Evolutionary conservation across 37 sponge, comb jelly and placozoan genomes (phyloP).

Genomic region (Oopsacas minuta): DNA sequence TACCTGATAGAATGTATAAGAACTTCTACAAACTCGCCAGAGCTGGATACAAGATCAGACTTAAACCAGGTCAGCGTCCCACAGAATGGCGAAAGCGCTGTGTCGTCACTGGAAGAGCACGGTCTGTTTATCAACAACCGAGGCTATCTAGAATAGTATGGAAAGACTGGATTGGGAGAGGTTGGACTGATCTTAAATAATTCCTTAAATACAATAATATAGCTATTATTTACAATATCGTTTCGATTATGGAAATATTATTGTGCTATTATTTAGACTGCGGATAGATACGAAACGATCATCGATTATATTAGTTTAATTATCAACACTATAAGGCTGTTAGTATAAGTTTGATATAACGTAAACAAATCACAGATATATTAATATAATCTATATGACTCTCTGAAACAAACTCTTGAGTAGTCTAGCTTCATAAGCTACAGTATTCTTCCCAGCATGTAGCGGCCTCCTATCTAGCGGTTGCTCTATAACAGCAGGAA

Average conservation of each 20-base stretch:
- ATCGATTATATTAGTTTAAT: no score
- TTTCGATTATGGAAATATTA: no score
- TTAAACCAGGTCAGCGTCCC: not conserved
- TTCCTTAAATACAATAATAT: not conserved
- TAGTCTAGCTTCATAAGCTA: conserved; percentile 81
- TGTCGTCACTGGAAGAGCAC: not conserved
- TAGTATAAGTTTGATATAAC: no score
- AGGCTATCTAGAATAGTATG: not conserved
- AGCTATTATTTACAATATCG: not conserved
- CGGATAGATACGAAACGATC: no score
- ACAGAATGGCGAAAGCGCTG: not conserved
- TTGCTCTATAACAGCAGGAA: conserved; percentile 56
- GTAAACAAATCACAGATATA: no score
- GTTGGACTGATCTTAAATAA: not conserved
- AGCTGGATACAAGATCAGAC: not conserved
- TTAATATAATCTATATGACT: conserved; percentile 34
- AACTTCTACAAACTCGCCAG: not conserved
- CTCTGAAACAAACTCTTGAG: conserved; percentile 75
- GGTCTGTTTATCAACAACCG: not conserved
- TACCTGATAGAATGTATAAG: not conserved
- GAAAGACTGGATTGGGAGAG: not conserved
- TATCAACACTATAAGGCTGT: no score
- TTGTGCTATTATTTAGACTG: no score
- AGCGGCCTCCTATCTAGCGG: conserved; percentile 51
- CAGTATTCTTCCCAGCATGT: conserved; percentile 78